These are phyloP conservation scores for Jacana jacana DNA, from an alignment of 2,113 vertebrate species.

Conservation along the genomic window DNA sequence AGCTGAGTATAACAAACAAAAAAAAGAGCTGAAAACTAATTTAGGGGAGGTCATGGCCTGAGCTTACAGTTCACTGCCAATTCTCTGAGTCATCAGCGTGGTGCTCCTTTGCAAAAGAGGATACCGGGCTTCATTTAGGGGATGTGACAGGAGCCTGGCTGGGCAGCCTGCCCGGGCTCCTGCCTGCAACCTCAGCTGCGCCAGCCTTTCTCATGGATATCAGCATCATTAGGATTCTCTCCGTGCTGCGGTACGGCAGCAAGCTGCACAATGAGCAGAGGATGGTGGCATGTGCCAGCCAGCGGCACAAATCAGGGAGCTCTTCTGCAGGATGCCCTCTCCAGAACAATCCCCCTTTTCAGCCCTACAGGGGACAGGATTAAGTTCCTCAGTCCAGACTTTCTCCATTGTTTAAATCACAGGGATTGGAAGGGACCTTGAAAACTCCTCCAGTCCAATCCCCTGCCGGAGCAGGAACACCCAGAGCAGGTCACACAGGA, in stretches of 20 bases:
- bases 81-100: slow-evolving; percentile 39
- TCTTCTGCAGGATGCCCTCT: background rate
- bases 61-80: slow-evolving; percentile 23
- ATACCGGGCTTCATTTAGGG: background rate
- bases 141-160: background rate
- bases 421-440: too few species aligned
- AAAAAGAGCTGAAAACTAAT: slow-evolving; percentile 11
- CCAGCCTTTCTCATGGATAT: slow-evolving; percentile 14
- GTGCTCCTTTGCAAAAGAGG: background rate
- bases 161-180: background rate
- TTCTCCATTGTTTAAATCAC: background rate
- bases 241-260: background rate
- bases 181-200: slow-evolving; percentile 19
- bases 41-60: background rate
- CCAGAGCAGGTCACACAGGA: too few species aligned
- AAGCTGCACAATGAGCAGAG: background rate
- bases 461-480: too few species aligned
- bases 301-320: background rate
- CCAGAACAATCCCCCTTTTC: background rate
- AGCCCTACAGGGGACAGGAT: background rate
- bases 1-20: background rate
- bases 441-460: too few species aligned
- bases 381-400: background rate
- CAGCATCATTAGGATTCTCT: slow-evolving; percentile 25
- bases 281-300: background rate